Evolutionary conservation across 2,888 invertebrate genomes (phyloP).

Genomic region (Parapristionchus giblindavisi): DNA sequence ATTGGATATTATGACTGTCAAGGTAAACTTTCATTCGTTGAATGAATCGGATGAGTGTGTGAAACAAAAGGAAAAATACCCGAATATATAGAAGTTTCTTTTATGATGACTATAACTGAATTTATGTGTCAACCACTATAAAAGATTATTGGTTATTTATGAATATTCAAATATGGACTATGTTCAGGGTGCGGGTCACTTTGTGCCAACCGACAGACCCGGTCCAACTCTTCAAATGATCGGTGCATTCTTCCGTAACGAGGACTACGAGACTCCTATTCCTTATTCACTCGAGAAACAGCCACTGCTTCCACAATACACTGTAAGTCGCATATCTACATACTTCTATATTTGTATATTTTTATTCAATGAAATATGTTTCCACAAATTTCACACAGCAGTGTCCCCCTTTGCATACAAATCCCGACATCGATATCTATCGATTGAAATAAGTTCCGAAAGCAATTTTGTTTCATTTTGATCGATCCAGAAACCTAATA

Average conservation of each 20-base stretch:
- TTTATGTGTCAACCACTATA: too few relatives aligned
- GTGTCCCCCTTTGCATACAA: background rate
- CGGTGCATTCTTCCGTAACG: slow-evolving; percentile 73
- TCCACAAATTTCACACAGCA: background rate
- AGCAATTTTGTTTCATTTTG: too few relatives aligned
- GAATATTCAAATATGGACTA: background rate
- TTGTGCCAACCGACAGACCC: slow-evolving; percentile 84
- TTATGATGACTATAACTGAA: too few relatives aligned
- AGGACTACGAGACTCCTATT: slow-evolving; percentile 49
- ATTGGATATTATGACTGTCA: slow-evolving; percentile 27
- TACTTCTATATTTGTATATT: background rate
- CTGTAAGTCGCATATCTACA: slow-evolving; percentile 32
- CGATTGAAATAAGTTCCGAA: too few relatives aligned
- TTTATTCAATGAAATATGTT: background rate
- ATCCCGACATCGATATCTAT: background rate
- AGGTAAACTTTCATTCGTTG: slow-evolving; percentile 2
- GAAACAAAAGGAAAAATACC: too few relatives aligned
- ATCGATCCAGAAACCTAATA: too few relatives aligned
- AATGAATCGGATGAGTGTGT: too few relatives aligned
- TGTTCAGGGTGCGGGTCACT: slow-evolving; percentile 78
- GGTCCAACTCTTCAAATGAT: slow-evolving; percentile 82
- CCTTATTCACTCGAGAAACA: slow-evolving; percentile 49
- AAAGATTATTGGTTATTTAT: background rate
- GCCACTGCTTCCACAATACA: slow-evolving; percentile 53
- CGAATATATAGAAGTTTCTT: too few relatives aligned